Conservation (phyloP, 2,113 vertebrate species). For the Ardeotis arabs region DNA sequence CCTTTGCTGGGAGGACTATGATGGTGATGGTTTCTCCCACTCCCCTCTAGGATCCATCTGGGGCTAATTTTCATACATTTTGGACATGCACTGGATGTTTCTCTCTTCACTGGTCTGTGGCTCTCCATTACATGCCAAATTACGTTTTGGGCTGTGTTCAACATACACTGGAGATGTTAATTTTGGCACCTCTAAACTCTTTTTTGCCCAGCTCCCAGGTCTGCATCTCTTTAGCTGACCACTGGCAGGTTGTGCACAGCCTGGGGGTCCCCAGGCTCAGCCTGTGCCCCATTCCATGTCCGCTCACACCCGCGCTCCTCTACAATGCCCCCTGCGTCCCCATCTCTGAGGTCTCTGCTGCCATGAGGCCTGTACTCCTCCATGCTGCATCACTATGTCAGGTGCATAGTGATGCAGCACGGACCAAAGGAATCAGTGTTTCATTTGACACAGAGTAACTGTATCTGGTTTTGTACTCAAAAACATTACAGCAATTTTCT, state of each 20-base stretch:
- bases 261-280: no score
- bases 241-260: neutral
- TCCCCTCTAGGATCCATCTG: neutral
- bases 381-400: no score
- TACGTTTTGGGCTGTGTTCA: neutral
- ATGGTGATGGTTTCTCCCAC: neutral
- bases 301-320: neutral
- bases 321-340: neutral
- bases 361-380: neutral
- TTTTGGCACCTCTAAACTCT: neutral
- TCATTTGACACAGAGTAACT: neutral
- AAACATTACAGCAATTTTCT: neutral
- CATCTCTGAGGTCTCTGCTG: neutral
- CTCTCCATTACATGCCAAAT: neutral
- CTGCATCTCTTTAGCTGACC: neutral
- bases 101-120: neutral
- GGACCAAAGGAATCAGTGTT: no score
- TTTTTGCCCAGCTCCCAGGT: neutral
- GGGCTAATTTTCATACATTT: neutral
- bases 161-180: fast-evolving
- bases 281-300: neutral
- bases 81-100: neutral
- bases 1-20: neutral
- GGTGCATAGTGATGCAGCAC: no score
- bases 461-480: neutral